Percentiles rank a stretch among this genome's conserved stretches.
Evolutionary conservation across 2,113 vertebrate genomes (phyloP).

Genomic region (Neotoma lepida): DNA sequence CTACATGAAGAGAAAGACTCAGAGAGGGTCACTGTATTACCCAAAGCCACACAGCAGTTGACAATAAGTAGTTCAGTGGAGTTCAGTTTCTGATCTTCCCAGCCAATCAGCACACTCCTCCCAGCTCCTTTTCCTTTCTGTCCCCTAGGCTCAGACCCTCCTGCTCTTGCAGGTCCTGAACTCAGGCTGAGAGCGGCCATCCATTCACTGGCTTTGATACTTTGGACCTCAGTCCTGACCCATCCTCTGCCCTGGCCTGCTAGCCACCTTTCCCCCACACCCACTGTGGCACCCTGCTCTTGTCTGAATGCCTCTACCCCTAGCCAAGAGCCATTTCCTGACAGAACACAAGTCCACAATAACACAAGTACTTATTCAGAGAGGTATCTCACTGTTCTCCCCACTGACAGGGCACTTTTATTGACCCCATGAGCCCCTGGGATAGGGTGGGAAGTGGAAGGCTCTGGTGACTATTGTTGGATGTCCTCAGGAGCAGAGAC

Average conservation of each 20-base stretch:
- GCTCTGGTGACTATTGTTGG: background rate
- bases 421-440: background rate
- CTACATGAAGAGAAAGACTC: background rate
- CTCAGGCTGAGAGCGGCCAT: background rate
- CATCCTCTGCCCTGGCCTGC: background rate
- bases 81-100: background rate
- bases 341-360: no score
- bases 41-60: background rate
- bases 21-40: background rate
- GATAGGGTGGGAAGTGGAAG: background rate
- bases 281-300: accelerated
- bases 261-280: background rate
- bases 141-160: background rate
- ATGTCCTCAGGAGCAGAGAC: background rate
- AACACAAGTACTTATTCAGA: background rate
- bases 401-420: background rate
- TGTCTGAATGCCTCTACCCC: background rate
- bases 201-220: background rate
- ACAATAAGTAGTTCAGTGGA: background rate
- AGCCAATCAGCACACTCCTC: background rate
- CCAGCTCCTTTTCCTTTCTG: background rate
- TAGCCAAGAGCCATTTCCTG: background rate
- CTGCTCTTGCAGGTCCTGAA: background rate
- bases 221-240: background rate
- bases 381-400: background rate